phyloP scores from a whole-genome alignment of 1,140 invertebrate genomes.

The Drosophila eugracilis region DNA sequence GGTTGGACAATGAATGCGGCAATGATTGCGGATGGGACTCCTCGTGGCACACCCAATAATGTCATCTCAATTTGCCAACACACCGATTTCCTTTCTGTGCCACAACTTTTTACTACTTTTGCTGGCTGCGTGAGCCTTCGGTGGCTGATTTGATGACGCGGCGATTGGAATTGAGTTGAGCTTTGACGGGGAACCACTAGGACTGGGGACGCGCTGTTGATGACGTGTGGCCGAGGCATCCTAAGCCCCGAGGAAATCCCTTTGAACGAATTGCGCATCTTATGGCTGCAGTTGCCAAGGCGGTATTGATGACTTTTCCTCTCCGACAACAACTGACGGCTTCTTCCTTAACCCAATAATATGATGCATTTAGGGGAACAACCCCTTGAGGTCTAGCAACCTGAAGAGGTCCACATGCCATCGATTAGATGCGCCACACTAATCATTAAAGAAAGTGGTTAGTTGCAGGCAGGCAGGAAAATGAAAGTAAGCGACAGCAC shows the following conservation, averaged over 20 bases:
- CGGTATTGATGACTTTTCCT: conserved; percentile 58
- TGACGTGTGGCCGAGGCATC: conserved; percentile 50
- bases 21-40: conserved; percentile 49
- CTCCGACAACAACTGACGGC: conserved; percentile 49
- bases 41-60: conserved; percentile 58
- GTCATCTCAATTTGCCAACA: conserved; percentile 53
- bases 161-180: conserved; percentile 39
- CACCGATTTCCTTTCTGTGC: conserved; percentile 26
- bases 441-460: conserved; percentile 53
- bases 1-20: conserved; percentile 76
- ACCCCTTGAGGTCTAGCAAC: conserved; percentile 47
- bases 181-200: conserved; percentile 41
- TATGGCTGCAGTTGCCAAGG: conserved; percentile 37
- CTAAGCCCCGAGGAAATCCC: conserved; percentile 58
- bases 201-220: conserved; percentile 22
- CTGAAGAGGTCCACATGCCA: conserved; percentile 52
- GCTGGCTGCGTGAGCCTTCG: conserved; percentile 66
- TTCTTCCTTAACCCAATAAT: conserved; percentile 35
- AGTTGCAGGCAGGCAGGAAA: conserved; percentile 46
- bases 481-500: conserved; percentile 66
- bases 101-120: conserved; percentile 71
- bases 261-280: conserved; percentile 51
- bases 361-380: conserved; percentile 59
- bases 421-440: conserved; percentile 67
- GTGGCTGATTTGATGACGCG: conserved; percentile 72